phyloP scores from a whole-genome alignment of 2,888 invertebrate species.

The Apoda limacodes region DNA sequence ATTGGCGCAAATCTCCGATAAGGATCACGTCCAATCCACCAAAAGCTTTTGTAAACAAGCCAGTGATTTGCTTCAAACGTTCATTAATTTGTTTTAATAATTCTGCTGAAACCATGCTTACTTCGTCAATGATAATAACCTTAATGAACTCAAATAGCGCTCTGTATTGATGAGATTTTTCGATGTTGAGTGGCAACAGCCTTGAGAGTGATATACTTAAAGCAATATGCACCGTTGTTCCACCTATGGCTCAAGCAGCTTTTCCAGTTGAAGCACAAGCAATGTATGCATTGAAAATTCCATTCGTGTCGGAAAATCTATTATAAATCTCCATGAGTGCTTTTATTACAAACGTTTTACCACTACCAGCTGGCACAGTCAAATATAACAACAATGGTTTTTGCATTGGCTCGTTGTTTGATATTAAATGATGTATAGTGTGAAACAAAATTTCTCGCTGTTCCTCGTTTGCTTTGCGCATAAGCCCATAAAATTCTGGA shows the following conservation, averaged over 20 bases:
- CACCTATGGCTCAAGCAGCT: background rate
- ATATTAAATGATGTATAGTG: too few species aligned
- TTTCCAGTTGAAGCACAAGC: background rate
- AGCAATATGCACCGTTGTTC: background rate
- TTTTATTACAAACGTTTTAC: background rate
- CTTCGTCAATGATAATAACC: slow-evolving; percentile 33
- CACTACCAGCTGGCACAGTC: background rate
- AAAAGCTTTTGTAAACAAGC: too few species aligned
- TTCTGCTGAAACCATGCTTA: slow-evolving; percentile 33
- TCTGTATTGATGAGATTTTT: slow-evolving; percentile 11
- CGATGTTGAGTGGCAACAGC: background rate
- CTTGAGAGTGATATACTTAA: background rate
- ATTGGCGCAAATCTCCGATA: slow-evolving; percentile 22
- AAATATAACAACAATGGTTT: too few species aligned
- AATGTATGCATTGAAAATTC: background rate
- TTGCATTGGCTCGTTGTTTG: too few species aligned
- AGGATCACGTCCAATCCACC: slow-evolving; percentile 22
- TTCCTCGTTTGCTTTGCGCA: too few species aligned
- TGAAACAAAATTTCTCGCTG: too few species aligned
- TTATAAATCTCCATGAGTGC: background rate
- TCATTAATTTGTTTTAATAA: slow-evolving; percentile 33
- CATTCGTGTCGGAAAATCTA: background rate
- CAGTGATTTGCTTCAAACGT: too few species aligned
- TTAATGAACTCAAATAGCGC: slow-evolving; percentile 23
- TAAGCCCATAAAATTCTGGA: too few species aligned